These are phyloP conservation scores for Bolinopsis microptera DNA, from an alignment of 37 sponge, comb jelly and placozoan species.

Conservation along the genomic window DNA sequence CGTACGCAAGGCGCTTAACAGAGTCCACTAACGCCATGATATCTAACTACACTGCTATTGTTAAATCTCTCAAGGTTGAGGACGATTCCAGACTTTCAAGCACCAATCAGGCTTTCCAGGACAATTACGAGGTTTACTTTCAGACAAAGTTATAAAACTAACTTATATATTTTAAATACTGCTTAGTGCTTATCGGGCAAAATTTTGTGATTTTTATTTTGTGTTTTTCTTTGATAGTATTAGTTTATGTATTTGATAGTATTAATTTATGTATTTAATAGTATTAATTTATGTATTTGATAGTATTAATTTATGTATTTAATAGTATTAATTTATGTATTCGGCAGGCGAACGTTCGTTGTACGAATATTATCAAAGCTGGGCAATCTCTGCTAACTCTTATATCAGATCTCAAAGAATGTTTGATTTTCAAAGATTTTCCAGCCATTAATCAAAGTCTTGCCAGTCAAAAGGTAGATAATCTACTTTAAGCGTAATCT, in stretches of 20 bases:
- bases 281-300: too few species aligned
- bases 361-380: constrained; percentile 53
- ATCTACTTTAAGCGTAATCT: too few species aligned
- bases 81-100: constrained; percentile 49
- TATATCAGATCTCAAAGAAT: constrained; percentile 47
- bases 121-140: constrained; percentile 32
- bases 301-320: too few species aligned
- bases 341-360: constrained; percentile 55
- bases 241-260: too few species aligned
- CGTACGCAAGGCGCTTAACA: not conserved
- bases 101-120: constrained; percentile 51
- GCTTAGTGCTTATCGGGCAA: not conserved
- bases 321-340: too few species aligned
- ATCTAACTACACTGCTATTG: constrained; percentile 58
- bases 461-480: constrained; percentile 1
- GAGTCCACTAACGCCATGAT: constrained; percentile 17
- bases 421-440: constrained; percentile 55
- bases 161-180: not conserved
- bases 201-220: not conserved
- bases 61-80: constrained; percentile 5
- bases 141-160: too few species aligned
- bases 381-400: constrained; percentile 50
- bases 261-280: too few species aligned
- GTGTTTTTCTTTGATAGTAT: too few species aligned
- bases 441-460: constrained; percentile 26